phyloP scores from a whole-genome alignment of 2,113 vertebrate genomes.

The Vulpes lagopus region DNA sequence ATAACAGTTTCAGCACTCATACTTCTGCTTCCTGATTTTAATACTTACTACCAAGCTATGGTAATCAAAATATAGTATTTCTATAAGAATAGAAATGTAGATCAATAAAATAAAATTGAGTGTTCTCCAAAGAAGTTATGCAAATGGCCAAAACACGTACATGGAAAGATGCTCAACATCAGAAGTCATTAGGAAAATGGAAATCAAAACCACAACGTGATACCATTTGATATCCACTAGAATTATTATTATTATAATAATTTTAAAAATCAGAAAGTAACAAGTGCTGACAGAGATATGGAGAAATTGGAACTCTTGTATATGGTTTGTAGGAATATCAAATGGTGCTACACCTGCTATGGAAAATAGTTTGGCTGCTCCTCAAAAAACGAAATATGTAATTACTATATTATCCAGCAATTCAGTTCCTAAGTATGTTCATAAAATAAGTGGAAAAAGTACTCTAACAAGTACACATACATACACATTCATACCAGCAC shows the following conservation, averaged over 20 bases:
- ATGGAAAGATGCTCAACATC: not conserved
- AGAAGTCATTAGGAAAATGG: not conserved
- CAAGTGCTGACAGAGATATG: not conserved
- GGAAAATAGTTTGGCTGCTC: not conserved
- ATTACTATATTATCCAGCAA: not conserved
- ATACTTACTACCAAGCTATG: not conserved
- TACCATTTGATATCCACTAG: not conserved
- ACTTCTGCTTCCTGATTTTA: not conserved
- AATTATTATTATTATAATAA: not conserved
- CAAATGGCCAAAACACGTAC: not conserved
- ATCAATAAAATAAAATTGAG: not conserved
- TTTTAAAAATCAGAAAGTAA: not conserved
- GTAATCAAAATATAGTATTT: not conserved
- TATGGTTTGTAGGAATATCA: not conserved
- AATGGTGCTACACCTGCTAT: not conserved
- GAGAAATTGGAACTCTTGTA: not conserved
- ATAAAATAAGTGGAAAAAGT: not conserved
- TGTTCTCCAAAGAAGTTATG: not conserved
- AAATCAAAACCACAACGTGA: not conserved
- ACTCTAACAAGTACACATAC: not conserved
- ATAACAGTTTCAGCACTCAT: not conserved
- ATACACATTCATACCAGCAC: not conserved
- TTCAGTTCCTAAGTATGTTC: not conserved
- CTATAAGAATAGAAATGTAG: not conserved
- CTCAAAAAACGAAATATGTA: not conserved